A percentile compares a stretch with the other conserved stretches of the same genome.
Evolutionary conservation across 2,797 vertebrate genomes (phyloP).

Genomic region (Dermochelys coriacea): DNA sequence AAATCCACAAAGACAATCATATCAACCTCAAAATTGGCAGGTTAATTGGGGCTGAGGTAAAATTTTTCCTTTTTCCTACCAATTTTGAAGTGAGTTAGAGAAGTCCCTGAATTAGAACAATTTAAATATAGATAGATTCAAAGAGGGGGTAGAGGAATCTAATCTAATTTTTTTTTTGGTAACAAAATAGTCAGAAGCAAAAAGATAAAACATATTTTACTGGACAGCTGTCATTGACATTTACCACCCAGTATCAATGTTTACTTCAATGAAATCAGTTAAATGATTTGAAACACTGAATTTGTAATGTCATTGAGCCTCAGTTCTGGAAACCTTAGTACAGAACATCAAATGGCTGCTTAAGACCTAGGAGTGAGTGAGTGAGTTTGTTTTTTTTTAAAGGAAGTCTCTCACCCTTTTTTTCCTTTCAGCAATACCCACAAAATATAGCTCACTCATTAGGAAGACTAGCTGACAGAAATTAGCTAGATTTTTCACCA

Average conservation of each 20-base stretch:
- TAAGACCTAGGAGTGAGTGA: background rate
- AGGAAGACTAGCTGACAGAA: accelerated
- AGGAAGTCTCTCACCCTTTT: background rate
- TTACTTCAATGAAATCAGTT: accelerated
- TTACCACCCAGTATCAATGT: background rate
- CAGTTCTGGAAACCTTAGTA: background rate
- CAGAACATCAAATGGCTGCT: background rate
- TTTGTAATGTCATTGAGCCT: background rate
- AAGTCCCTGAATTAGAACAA: background rate
- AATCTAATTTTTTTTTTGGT: background rate
- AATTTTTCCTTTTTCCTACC: background rate
- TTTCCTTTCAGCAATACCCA: background rate
- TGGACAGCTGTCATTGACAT: background rate
- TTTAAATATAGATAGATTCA: background rate
- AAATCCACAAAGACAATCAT: background rate
- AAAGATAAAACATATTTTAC: background rate
- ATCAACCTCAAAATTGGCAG: background rate
- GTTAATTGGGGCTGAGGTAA: background rate
- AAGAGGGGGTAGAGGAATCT: background rate
- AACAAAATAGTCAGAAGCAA: background rate
- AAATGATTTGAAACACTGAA: accelerated
- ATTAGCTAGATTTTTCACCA: background rate
- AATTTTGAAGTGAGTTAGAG: background rate
- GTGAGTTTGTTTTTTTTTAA: background rate
- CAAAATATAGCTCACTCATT: background rate